These are phyloP conservation scores for Ellobius talpinus DNA, from an alignment of 2,113 vertebrate species.

Conservation along the genomic window DNA sequence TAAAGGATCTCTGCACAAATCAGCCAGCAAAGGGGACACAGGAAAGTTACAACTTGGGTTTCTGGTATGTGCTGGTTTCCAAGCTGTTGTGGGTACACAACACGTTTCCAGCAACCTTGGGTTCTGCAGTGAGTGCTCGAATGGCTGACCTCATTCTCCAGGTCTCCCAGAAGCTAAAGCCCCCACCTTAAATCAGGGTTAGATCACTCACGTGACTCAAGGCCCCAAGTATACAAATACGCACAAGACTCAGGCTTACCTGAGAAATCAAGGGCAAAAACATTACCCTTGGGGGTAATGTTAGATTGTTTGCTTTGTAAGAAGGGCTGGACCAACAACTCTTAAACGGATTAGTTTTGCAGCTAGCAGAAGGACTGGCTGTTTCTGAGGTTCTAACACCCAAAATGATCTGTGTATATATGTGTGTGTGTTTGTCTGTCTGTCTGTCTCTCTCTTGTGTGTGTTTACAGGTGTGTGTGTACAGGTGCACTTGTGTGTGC, in stretches of 20 bases:
- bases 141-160: neutral
- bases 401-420: neutral
- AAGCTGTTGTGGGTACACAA: too few relatives aligned
- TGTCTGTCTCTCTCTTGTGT: neutral
- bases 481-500: neutral
- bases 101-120: too few relatives aligned
- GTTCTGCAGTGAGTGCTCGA: rapidly evolving
- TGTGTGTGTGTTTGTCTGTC: neutral
- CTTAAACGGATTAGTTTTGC: neutral
- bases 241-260: neutral
- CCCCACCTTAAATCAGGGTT: neutral
- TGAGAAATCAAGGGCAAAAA: neutral
- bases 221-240: neutral
- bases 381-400: neutral
- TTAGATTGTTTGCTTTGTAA: neutral
- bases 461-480: neutral
- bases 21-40: neutral
- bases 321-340: neutral
- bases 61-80: rapidly evolving
- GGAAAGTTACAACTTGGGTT: neutral
- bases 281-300: neutral
- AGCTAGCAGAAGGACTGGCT: neutral
- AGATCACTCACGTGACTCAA: neutral
- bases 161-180: neutral
- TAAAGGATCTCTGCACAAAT: neutral